A percentile compares a stretch with the other conserved stretches of the same genome.
Evolutionary conservation across 1,140 invertebrate genomes (phyloP).

Genomic region (Ruditapes philippinarum): DNA sequence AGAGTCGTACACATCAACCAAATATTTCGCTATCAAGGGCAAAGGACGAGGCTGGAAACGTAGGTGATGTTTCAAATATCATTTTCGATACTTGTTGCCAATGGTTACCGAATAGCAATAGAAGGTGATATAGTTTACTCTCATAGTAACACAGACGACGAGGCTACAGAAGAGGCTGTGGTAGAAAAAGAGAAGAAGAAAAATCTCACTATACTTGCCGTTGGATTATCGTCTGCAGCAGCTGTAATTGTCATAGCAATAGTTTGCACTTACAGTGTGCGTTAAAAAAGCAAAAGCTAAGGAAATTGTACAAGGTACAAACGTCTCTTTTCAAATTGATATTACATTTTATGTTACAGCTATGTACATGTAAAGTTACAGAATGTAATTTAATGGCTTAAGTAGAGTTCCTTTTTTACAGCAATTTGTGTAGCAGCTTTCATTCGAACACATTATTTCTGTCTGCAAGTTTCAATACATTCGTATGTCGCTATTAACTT

Average conservation of each 20-base stretch:
- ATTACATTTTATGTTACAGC: no score
- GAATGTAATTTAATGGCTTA: no score
- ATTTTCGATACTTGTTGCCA: constrained; percentile 10
- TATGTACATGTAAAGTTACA: no score
- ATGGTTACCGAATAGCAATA: neutral
- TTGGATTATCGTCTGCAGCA: neutral
- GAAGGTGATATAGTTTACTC: neutral
- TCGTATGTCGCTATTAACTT: no score
- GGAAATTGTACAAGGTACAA: neutral
- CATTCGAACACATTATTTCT: no score
- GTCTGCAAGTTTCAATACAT: no score
- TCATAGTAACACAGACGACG: neutral
- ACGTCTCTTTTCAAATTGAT: no score
- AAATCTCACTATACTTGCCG: neutral
- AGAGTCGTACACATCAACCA: neutral
- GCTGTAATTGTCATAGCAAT: neutral
- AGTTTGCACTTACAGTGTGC: neutral
- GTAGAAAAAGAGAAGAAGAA: neutral
- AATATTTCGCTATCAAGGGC: neutral
- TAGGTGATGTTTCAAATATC: neutral
- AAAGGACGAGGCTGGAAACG: neutral
- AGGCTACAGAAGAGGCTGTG: neutral
- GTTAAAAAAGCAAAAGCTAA: neutral
- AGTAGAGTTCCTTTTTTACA: no score
- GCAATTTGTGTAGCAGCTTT: no score